A percentile compares a stretch with the other conserved stretches of the same genome.
These are phyloP conservation scores for Lysandra coridon DNA, from an alignment of 2,888 invertebrate genomes.

Conservation along the genomic window DNA sequence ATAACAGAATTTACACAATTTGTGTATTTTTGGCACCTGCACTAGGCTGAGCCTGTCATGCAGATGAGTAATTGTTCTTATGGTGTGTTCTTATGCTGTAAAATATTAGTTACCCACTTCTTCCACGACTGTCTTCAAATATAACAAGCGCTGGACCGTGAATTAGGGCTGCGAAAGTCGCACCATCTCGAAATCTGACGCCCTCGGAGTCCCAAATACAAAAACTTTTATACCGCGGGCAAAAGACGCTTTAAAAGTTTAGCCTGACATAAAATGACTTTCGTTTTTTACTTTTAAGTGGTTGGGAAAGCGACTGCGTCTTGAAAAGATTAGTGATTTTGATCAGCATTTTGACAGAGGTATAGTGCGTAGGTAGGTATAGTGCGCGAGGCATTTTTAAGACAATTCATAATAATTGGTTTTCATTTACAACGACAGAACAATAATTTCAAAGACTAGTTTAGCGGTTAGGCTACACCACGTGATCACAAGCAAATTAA, in stretches of 20 bases:
- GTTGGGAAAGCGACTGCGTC: background rate
- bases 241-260: slow-evolving; percentile 2
- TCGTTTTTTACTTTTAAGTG: slow-evolving; percentile 3
- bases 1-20: no score
- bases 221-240: background rate
- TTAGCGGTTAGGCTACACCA: no score
- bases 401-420: background rate
- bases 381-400: background rate
- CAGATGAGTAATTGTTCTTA: no score
- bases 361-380: no score
- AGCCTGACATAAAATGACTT: background rate
- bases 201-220: background rate
- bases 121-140: no score
- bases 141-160: background rate
- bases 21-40: no score
- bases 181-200: background rate
- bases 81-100: no score
- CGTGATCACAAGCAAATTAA: no score
- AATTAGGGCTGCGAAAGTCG: background rate
- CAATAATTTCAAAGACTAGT: no score
- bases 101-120: no score
- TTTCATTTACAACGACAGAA: no score
- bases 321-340: background rate
- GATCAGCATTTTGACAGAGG: background rate
- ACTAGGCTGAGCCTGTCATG: no score